Evolutionary conservation across 2,113 vertebrate genomes (phyloP).

Genomic region (Dasyurus viverrinus): DNA sequence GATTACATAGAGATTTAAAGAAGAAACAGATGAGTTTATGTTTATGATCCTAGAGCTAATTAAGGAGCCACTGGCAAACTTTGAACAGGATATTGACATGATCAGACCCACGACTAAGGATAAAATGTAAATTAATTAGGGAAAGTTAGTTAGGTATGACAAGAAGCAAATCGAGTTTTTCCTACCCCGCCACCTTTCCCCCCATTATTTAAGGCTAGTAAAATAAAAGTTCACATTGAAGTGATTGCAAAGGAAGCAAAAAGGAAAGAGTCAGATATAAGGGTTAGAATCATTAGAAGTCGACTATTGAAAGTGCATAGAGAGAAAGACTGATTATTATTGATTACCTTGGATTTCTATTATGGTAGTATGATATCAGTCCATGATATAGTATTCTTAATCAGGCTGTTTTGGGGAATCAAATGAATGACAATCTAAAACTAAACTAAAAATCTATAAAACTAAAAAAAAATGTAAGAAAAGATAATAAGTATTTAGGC

Average conservation of each 20-base stretch:
- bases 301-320: not conserved
- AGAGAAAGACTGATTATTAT: not conserved
- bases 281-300: not conserved
- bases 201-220: not conserved
- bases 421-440: not conserved
- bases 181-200: no score
- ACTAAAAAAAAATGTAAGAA: not conserved
- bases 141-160: not conserved
- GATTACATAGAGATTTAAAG: not conserved
- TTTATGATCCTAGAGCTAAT: not conserved
- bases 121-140: not conserved
- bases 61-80: not conserved
- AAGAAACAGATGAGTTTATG: not conserved
- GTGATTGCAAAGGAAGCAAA: not conserved
- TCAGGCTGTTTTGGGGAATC: not conserved
- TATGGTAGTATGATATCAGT: not conserved
- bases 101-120: not conserved
- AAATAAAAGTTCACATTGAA: not conserved
- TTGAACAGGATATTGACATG: not conserved
- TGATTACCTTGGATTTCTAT: not conserved
- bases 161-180: not conserved
- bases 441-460: not conserved
- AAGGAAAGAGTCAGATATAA: not conserved
- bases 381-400: not conserved
- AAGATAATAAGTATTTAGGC: not conserved